Percentiles rank a stretch among this genome's conserved stretches.
These are phyloP conservation scores for Oophaga pumilio DNA, from an alignment of 2,113 vertebrate species.

Conservation along the genomic window DNA sequence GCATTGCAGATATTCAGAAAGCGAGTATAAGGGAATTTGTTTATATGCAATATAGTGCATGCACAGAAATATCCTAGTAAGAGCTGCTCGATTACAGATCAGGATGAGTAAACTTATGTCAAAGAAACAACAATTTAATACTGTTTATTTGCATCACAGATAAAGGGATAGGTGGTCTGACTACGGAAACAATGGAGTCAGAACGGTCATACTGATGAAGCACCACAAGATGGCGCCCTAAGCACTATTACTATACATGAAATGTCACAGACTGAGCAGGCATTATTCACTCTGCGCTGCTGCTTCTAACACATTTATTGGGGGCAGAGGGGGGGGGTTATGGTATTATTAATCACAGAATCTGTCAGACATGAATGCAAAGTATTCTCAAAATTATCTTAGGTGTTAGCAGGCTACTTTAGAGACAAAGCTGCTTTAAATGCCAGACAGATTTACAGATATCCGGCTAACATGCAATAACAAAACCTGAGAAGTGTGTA, in stretches of 20 bases:
- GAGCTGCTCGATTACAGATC: neutral
- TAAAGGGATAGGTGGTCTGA: neutral
- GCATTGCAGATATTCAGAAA: neutral
- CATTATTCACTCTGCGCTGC: neutral
- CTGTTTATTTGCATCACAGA: conserved; percentile 1
- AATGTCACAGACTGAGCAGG: conserved; percentile 26
- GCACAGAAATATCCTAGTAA: neutral
- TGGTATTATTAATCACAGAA: neutral
- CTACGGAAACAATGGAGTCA: neutral
- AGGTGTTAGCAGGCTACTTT: neutral
- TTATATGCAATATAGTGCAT: neutral
- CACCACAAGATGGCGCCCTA: neutral
- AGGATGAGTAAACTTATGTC: neutral
- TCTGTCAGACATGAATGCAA: neutral
- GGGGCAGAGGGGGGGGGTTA: neutral
- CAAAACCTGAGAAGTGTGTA: neutral
- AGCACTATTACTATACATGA: conserved; percentile 1
- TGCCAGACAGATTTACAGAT: neutral
- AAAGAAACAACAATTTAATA: neutral
- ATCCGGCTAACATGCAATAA: conserved; percentile 7
- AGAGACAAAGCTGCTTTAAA: neutral
- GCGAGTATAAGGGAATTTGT: neutral
- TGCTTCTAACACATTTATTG: neutral
- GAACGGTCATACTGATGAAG: neutral
- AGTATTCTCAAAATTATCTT: neutral